Percentiles rank a stretch among this genome's conserved stretches.
Evolutionary conservation across 2,888 invertebrate genomes (phyloP).

Genomic region (Dione vanillae): DNA sequence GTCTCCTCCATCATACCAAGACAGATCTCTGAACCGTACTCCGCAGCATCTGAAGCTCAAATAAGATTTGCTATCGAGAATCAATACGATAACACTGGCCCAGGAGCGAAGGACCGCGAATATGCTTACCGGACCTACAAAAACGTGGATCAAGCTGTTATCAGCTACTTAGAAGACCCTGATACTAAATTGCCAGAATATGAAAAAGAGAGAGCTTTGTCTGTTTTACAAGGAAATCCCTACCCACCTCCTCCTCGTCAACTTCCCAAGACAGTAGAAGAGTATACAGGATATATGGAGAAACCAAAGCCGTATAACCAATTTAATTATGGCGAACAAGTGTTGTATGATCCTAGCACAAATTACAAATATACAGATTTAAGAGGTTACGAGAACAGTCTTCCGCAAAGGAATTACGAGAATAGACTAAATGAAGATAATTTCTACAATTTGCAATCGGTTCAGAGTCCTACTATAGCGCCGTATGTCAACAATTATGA

Average conservation of each 20-base stretch:
- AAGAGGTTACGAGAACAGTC: conserved; percentile 33
- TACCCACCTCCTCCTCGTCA: conserved; percentile 44
- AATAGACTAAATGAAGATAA: conserved; percentile 47
- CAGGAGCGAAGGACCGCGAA: conserved; percentile 66
- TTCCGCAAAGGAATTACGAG: conserved; percentile 36
- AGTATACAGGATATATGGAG: conserved; percentile 52
- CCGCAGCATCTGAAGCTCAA: conserved; percentile 72
- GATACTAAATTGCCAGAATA: conserved; percentile 71
- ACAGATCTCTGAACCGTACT: conserved; percentile 40
- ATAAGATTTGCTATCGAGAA: conserved; percentile 74
- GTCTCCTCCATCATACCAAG: conserved; percentile 25
- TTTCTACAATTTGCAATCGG: conserved; percentile 53
- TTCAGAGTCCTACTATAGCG: conserved; percentile 56
- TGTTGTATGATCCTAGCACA: conserved; percentile 34
- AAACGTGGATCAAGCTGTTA: conserved; percentile 67
- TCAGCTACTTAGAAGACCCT: conserved; percentile 69
- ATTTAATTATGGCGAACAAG: conserved; percentile 21
- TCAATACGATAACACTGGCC: conserved; percentile 78
- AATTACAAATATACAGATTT: conserved; percentile 40
- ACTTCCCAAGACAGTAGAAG: conserved; percentile 56
- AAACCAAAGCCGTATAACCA: conserved; percentile 35
- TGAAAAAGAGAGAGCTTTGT: conserved; percentile 60
- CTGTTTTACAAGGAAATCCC: conserved; percentile 21
- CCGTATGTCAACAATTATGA: conserved; percentile 52
- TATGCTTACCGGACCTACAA: conserved; percentile 70